Base-by-base conservation (phyloP, 2,888 invertebrate species). In the Parnassius apollo region DNA sequence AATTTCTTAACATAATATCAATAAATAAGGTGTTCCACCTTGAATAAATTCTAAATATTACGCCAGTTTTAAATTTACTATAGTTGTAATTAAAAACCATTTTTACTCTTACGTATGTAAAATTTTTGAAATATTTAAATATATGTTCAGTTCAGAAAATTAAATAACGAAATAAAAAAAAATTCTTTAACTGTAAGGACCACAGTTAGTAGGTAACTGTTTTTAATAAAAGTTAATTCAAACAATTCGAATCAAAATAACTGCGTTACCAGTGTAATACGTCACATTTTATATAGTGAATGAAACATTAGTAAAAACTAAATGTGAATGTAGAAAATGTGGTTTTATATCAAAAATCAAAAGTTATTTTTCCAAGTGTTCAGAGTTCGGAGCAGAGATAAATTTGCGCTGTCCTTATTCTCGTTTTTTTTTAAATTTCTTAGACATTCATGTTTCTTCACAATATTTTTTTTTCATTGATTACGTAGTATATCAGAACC, bases 21-120 rank as follows among this genome's bases (percentile, higher is more conserved):
- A 53, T 54, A 54, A 58, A 35, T 50, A 51, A 50, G 55, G 54
- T 55, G 62, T 59, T 62, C 50, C 50, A 44, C 13, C 35, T 25
- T 51, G 55, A 58, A 55, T 49, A 45, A 48, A 22, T 45, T 59
- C 50, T 62, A 58, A 62, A 58, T 49, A 25, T 25, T 49, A 10
- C 42, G 51, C 59, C 44, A 48, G 42, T 60, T 60, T 54, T 25
- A n/a, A 58, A 50, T 18, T 44, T 42, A 58, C 25, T 49, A 35
- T 57, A n/a, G 8, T 42, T 35, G 22, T 48, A 25, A 18, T 62
- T 52, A 53, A 45, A 45, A 35, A 35, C 35, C 4, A 48, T 48
- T 11, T 46, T 13, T 49, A 13, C 9, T 9, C 8, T n/a, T 9
- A 48, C 13, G 7, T 49, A 13, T 49, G 13, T 12, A 13, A 49